These are phyloP conservation scores for Lacerta viridis DNA, from an alignment of 2,797 vertebrate species.

Conservation along the genomic window DNA sequence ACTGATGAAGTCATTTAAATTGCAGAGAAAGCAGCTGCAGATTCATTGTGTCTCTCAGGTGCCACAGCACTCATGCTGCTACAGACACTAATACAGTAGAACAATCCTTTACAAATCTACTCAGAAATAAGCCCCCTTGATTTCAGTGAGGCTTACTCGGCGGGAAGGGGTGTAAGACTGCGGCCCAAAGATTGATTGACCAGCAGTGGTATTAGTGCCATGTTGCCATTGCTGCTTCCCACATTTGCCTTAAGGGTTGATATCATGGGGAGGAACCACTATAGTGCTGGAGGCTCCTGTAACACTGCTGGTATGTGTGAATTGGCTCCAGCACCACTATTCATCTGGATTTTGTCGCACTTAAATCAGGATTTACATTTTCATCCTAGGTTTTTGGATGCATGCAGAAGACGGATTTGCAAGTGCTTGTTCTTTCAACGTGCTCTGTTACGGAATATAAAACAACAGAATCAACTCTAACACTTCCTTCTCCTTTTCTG, in stretches of 20 bases:
- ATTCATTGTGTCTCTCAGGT: background rate
- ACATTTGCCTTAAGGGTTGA: background rate
- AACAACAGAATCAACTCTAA: constrained; percentile 83
- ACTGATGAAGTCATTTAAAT: background rate
- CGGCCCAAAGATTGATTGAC: background rate
- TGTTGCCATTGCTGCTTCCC: background rate
- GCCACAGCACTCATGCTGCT: background rate
- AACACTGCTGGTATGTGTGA: background rate
- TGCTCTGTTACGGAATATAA: constrained; percentile 90
- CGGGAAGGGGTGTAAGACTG: background rate
- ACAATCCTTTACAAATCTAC: background rate
- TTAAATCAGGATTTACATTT: constrained; percentile 2
- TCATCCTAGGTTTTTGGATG: constrained; percentile 87
- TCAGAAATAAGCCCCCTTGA: background rate
- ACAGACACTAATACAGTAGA: background rate
- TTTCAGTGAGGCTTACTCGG: background rate
- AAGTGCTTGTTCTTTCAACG: constrained; percentile 89
- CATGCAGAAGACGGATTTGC: constrained; percentile 83
- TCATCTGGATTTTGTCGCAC: background rate
- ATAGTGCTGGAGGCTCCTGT: background rate
- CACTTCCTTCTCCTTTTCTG: constrained; percentile 87
- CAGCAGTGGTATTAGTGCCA: too few relatives aligned
- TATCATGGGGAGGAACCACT: background rate
- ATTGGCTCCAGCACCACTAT: background rate
- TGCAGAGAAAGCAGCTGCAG: background rate